Evolutionary conservation across 2,888 invertebrate genomes (phyloP).

Genomic region (Matsumyia berberina): DNA sequence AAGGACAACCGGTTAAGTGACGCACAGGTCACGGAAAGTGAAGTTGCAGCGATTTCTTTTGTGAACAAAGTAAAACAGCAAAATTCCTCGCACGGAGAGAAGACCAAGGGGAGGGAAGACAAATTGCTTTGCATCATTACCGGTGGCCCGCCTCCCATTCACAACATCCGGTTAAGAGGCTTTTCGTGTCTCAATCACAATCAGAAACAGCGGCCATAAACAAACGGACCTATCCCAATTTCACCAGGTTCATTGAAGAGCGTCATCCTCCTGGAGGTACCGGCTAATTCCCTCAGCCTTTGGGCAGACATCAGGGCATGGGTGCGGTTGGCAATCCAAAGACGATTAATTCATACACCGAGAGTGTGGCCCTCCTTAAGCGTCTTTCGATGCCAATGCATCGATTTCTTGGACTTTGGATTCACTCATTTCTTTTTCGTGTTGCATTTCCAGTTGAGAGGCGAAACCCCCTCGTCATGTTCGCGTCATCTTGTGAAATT

Average conservation of each 20-base stretch:
- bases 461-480: conserved; percentile 60
- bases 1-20: conserved; percentile 38
- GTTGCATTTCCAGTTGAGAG: conserved; percentile 33
- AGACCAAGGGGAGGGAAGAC: conserved; percentile 19
- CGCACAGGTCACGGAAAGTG: conserved; percentile 39
- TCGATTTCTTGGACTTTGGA: conserved; percentile 63
- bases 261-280: conserved; percentile 42
- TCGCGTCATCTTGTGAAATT: conserved; percentile 61
- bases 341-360: conserved; percentile 39
- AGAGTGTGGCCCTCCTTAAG: conserved; percentile 3
- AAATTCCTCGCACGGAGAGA: neutral
- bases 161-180: conserved; percentile 73
- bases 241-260: conserved; percentile 66
- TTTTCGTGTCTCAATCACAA: conserved; percentile 68
- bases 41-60: conserved; percentile 35
- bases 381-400: conserved; percentile 38
- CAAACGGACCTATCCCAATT: conserved; percentile 72
- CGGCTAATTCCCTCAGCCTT: conserved; percentile 56
- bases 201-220: conserved; percentile 54
- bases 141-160: conserved; percentile 52
- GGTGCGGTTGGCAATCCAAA: conserved; percentile 52
- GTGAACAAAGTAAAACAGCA: neutral
- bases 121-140: conserved; percentile 47
- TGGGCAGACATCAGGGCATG: conserved; percentile 31
- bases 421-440: conserved; percentile 29